Base-by-base conservation (phyloP, 2,797 vertebrate species). In the Notamacropus eugenii region DNA sequence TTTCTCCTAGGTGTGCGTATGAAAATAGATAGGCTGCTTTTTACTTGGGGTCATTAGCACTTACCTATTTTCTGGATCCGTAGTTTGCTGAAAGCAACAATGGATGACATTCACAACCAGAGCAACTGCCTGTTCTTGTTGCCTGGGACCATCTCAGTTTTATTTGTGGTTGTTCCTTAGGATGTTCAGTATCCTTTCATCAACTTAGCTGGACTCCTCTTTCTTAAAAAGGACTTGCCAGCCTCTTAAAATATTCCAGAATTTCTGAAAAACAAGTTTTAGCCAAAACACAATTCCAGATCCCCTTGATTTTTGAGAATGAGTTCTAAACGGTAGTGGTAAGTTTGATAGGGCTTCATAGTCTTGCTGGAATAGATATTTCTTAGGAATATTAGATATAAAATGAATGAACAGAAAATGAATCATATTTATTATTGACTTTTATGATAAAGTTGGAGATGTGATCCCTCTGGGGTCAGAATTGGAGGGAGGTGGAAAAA, bases 1-100 rank as follows among this genome's bases (percentile, higher is more conserved):
- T 98, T 98, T 98, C 97, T 97, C 97, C 94, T 97, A 96, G 97
- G 97, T 98, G 97, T 98, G 97, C 5, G 92, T 97, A 97, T 98
- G 98, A 97, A 98, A 98, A 98, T 97, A 97, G 97, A 98, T 98
- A 97, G 97, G 97, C 95, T 98, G 95, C 93, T 96, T 98, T 98
- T 90, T 97, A 97, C 97, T 96, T 93, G 95, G 96, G 98, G 98
- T 98, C 97, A 93, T 98, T 97, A 98, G 97, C 95, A 93, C 96
- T 97, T 98, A 92, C 96, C 97, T 98, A 96, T 98, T 98, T 98
- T 98, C 97, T 98, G 97, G 97, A 93, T 97, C 96, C 93, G 92
- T 98, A 97, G 96, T 98, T 98, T 97, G 96, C 96, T 97, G 97
- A 97, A 97, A 95, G 97, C 96, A 94, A 93, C 97, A 98, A 97